These are phyloP conservation scores for Tokudaia tokunoshimensis DNA, from an alignment of 2,797 vertebrate genomes.

Conservation along the genomic window DNA sequence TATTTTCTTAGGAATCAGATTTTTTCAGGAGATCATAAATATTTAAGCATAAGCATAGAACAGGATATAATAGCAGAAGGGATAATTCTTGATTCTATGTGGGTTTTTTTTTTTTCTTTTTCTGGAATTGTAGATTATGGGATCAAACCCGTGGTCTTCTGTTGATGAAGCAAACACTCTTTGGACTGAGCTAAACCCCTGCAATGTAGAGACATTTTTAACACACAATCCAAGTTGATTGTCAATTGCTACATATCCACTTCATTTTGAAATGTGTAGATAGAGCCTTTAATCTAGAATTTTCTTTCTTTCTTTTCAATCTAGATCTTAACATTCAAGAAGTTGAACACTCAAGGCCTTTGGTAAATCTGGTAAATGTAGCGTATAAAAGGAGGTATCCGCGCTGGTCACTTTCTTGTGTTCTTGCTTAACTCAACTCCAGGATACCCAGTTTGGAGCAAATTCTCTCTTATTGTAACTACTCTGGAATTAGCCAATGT, in stretches of 20 bases:
- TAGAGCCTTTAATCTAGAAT: background rate
- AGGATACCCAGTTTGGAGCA: constrained; percentile 14
- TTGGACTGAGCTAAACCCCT: too few species aligned
- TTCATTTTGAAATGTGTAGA: constrained; percentile 42
- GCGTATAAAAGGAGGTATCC: background rate
- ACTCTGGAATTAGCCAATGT: background rate
- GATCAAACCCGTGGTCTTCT: background rate
- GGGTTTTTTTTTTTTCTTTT: background rate
- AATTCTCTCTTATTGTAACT: background rate
- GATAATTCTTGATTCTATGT: constrained; percentile 18
- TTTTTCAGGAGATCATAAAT: constrained; percentile 61
- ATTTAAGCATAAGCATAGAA: constrained; percentile 52
- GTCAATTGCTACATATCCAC: constrained; percentile 8
- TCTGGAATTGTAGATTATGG: background rate
- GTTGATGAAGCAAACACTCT: background rate
- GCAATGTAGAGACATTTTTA: background rate
- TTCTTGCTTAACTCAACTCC: constrained; percentile 29
- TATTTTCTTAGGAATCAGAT: constrained; percentile 67
- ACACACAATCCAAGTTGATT: constrained; percentile 4
- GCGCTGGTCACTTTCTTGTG: background rate
- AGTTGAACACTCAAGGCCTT: background rate
- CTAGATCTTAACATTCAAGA: constrained; percentile 41
- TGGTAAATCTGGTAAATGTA: background rate
- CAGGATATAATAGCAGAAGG: background rate
- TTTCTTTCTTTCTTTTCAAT: background rate